Percentiles rank a stretch among this genome's conserved stretches.
phyloP scores from a whole-genome alignment of 2,888 invertebrate genomes.

The Tanypteryx hageni region DNA sequence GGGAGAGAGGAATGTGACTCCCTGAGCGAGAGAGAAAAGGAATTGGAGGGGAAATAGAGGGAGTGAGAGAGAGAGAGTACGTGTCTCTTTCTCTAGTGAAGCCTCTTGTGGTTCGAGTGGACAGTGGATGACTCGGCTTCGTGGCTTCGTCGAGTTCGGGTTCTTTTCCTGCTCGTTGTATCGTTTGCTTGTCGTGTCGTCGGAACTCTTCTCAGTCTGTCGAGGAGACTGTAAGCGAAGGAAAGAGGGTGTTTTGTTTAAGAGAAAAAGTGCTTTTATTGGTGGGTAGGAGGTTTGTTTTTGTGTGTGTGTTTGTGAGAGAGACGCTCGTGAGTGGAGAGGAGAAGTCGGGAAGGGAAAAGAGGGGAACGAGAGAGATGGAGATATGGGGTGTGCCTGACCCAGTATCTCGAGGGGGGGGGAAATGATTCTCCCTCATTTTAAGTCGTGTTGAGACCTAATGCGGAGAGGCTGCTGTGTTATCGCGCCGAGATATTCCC shows the following conservation, averaged over 20 bases:
- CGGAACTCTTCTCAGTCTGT: too few species aligned
- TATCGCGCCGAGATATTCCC: too few species aligned
- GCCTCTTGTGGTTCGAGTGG: conserved; percentile 35
- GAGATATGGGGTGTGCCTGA: neutral
- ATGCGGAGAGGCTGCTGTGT: neutral
- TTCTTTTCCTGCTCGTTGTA: neutral
- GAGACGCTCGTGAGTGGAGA: neutral
- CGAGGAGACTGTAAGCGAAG: neutral
- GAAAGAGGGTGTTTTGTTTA: neutral
- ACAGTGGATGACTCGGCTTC: conserved; percentile 51
- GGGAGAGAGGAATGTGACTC: neutral
- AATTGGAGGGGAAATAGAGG: neutral
- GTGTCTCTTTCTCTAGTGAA: conserved; percentile 5
- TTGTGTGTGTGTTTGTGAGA: neutral
- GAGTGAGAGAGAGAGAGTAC: neutral
- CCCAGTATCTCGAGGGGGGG: neutral
- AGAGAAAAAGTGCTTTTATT: neutral
- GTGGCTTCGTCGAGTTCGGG: conserved; percentile 46
- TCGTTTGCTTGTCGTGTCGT: neutral
- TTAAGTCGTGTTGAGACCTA: neutral
- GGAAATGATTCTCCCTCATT: too few species aligned
- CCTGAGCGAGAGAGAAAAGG: neutral
- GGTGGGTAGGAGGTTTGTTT: neutral
- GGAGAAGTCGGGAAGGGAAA: neutral
- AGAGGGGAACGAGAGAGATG: too few species aligned